Base-by-base conservation (phyloP, 2,113 vertebrate species). In the Phyllostomus hastatus region DNA sequence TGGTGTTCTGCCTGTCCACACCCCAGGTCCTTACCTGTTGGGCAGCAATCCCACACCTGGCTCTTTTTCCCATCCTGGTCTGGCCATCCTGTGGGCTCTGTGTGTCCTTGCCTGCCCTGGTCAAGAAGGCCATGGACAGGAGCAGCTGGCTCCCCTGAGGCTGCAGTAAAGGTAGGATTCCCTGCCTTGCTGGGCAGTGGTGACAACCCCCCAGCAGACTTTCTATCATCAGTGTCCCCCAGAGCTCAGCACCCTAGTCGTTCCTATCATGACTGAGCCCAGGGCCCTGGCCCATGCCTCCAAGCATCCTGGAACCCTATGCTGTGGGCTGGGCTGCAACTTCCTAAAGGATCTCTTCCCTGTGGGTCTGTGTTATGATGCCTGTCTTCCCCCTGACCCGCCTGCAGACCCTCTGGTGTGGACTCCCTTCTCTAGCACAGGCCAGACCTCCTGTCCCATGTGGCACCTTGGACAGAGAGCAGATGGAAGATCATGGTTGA, bases 81-180 rank as follows among this genome's bases (percentile, higher is more conserved):
- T 16, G 1, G 76, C 61, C 14, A 11, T 28, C 75, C 67, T 48
- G 43, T 20, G 2, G 8, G 16, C 46, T 95, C 64, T 35, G 41
- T 2, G 0, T 48, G 81, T 88, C 89, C 19, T 90, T 12, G 33
- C 81, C 85, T 80, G 43, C 85, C 66, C 96, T 93, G 61, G 16
- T 35, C 5, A 0, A 8, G 17, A 50, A 19, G 67, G 28, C n/a
- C 6, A 0, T 16, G 15, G 61, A 33, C 28, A 33, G 46, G 17
- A 88, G 50, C n/a, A 90, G 85, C 33, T 1, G 1, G 41, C 46
- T 73, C 26, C 20, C 26, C 8, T 3, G 0, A 26, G 46, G 14
- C 35, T 2, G 4, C 10, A 17, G 35, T 43, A n/a, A 17, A 7
- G 10, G 2, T 38, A 5, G 50, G 66, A 67, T 28, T 15, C 38